Evolutionary conservation across 2,113 vertebrate species (phyloP).

Genomic region (Falco punctatus): DNA sequence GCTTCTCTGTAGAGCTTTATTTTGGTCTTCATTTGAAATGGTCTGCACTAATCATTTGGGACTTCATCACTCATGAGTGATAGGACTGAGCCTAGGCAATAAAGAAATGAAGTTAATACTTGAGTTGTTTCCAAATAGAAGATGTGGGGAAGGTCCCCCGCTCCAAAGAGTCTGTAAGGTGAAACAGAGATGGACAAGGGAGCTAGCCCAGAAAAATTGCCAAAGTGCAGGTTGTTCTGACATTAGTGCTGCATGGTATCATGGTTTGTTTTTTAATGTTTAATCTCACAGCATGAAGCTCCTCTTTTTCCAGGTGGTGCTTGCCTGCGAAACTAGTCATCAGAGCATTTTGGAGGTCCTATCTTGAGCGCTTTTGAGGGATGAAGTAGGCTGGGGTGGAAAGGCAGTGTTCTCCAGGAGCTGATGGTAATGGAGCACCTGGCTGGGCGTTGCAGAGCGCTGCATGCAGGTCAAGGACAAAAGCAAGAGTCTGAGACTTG

Average conservation of each 20-base stretch:
- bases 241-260: not conserved
- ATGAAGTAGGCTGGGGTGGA: not conserved
- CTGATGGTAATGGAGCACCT: accelerated
- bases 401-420: not conserved
- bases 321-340: not conserved
- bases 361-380: not conserved
- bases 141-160: not conserved
- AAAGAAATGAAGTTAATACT: not conserved
- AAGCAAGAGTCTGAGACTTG: not conserved
- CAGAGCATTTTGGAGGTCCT: not conserved
- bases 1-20: not conserved
- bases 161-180: not conserved
- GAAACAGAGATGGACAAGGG: not conserved
- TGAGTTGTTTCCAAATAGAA: not conserved
- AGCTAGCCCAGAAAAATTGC: not conserved
- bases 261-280: not conserved
- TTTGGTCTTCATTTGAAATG: conserved; percentile 1
- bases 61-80: not conserved
- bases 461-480: not conserved
- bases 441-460: not conserved
- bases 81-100: not conserved
- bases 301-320: not conserved
- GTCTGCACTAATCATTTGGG: accelerated
- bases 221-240: not conserved
- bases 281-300: not conserved